A percentile compares a stretch with the other conserved stretches of the same genome.
Evolutionary conservation across 2,888 invertebrate genomes (phyloP).

Genomic region (Ariolimax columbianus): DNA sequence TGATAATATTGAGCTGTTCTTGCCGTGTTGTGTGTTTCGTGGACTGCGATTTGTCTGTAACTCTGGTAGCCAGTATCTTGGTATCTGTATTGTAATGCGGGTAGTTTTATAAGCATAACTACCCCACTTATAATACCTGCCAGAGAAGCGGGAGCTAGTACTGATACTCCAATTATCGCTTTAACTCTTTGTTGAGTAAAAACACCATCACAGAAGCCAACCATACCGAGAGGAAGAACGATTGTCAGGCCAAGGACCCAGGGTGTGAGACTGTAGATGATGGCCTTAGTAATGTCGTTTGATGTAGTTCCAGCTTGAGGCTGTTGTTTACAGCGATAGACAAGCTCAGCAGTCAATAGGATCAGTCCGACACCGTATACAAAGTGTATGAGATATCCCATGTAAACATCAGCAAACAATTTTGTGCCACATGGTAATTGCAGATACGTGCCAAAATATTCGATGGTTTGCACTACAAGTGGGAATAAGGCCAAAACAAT

Average conservation of each 20-base stretch:
- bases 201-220: background rate
- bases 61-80: too few species aligned
- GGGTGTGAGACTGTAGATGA: background rate
- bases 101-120: background rate
- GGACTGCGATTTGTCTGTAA: too few species aligned
- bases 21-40: too few species aligned
- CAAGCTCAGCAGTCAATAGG: background rate
- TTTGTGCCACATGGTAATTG: background rate
- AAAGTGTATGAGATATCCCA: background rate
- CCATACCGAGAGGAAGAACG: background rate
- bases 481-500: background rate
- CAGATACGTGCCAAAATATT: background rate
- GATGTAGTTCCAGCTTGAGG: background rate
- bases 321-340: background rate
- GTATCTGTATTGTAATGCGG: too few species aligned
- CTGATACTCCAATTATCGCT: background rate
- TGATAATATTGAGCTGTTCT: too few species aligned
- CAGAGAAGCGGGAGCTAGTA: background rate
- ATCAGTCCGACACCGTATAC: conserved; percentile 25
- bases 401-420: background rate
- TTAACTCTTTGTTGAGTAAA: background rate
- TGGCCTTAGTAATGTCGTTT: background rate
- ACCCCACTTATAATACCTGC: background rate
- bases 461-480: background rate
- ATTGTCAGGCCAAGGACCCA: background rate